Base-by-base conservation (phyloP, 2,797 vertebrate species). In the Pangasius sanitwongsei region DNA sequence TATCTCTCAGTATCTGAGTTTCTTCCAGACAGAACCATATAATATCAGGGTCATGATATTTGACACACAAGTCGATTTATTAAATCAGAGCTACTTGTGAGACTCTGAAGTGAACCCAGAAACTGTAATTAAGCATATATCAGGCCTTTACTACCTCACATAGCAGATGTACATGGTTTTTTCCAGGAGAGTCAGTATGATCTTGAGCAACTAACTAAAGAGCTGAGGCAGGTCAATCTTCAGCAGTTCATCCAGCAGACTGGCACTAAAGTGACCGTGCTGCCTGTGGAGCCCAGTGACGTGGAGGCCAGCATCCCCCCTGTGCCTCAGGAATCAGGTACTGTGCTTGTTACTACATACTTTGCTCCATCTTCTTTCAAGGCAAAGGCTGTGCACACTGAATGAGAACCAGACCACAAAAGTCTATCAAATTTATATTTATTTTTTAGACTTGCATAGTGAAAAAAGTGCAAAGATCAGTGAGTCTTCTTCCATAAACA, bases 221-320 rank as follows among this genome's bases (percentile, higher is more conserved):
- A 99, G 95, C 95, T 99, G 91, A 96, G 99, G 83, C 99, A 99
- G 92, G 98, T 99, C 61, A 99, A 99, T 89, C 97, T 99, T 86
- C 98, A 99, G 91, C 98, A 99, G 94, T 99, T 99, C 92, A 99
- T 99, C 95, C 98, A 97, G 94, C 98, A 99, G 92, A 99, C 99
- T 0, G 99, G 99, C 90, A 98, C 98, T 1, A 99, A 99, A 94
- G 99, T 99, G 74, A 99, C 98, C 0, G 98, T 99, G 83, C 94
- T 99, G 92, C 98, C 98, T 0, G 98, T 98, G 0, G 97, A 99
- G 85, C 98, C 98, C 4, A 90, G 91, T 0, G 98, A 99, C 67
- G 94, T 97, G 1, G 97, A 98, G 85, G 92, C 95, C 80, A 93
- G 93, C 59, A 7, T 69, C n/a, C 83, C 83, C 0, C 96, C 91